Evolutionary conservation across 2,888 invertebrate species (phyloP).

Genomic region (Shargacucullia verbasci): DNA sequence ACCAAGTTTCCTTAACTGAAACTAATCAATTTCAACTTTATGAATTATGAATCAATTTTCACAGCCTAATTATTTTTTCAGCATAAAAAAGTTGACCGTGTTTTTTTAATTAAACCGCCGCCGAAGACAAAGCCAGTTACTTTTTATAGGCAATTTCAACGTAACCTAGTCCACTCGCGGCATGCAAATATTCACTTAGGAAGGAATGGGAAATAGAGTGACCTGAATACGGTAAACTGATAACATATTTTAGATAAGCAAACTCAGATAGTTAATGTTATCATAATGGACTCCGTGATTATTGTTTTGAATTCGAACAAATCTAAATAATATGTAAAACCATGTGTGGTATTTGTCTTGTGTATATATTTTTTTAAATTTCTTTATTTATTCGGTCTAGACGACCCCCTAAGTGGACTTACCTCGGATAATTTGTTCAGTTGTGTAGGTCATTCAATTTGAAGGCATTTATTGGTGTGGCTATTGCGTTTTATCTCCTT

Average conservation of each 20-base stretch:
- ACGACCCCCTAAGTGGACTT: no score
- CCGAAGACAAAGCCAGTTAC: slow-evolving; percentile 72
- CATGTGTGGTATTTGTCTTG: not conserved
- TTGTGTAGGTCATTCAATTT: no score
- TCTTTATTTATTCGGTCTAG: no score
- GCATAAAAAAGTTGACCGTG: slow-evolving; percentile 59
- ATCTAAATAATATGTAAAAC: not conserved
- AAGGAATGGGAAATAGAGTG: slow-evolving; percentile 68
- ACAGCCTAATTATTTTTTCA: slow-evolving; percentile 44
- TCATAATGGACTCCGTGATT: slow-evolving; percentile 28
- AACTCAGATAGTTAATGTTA: slow-evolving; percentile 30
- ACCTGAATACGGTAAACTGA: slow-evolving; percentile 67
- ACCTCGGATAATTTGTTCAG: no score
- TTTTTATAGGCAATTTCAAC: slow-evolving; percentile 74
- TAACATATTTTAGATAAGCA: slow-evolving; percentile 50
- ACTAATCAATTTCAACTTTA: slow-evolving; percentile 27
- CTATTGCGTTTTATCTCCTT: no score
- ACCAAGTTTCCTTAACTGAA: slow-evolving; percentile 8
- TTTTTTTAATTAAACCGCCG: slow-evolving; percentile 74
- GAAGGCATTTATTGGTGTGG: no score
- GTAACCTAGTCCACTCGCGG: slow-evolving; percentile 72
- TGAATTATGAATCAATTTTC: slow-evolving; percentile 40
- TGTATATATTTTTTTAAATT: no score
- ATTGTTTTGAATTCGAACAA: slow-evolving; percentile 22
- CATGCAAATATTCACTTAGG: slow-evolving; percentile 85